Conservation (phyloP, 2,888 invertebrate species). For the Trissoscelio sp. region DNA sequence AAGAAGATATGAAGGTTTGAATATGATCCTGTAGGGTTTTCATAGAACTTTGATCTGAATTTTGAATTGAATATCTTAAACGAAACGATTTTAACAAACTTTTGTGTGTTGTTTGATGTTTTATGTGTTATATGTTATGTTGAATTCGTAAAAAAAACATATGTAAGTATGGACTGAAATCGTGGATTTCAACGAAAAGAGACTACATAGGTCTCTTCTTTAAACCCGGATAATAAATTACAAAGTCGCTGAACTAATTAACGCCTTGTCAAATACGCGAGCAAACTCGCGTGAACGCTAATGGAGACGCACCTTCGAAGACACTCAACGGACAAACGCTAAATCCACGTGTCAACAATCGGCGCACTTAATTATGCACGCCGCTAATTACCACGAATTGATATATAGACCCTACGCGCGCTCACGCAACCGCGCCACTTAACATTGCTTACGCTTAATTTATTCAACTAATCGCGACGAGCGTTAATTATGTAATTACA, state of each 20-base stretch:
- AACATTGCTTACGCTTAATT: constrained; percentile 78
- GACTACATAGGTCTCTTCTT: not conserved
- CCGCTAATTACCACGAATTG: constrained; percentile 80
- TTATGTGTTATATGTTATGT: too few relatives aligned
- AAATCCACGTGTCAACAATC: constrained; percentile 80
- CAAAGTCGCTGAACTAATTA: constrained; percentile 74
- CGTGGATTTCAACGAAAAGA: not conserved
- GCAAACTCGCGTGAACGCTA: constrained; percentile 79
- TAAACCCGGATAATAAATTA: constrained; percentile 73
- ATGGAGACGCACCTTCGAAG: constrained; percentile 82
- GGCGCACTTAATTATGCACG: constrained; percentile 81
- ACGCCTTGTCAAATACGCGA: constrained; percentile 77
- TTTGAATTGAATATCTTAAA: too few relatives aligned
- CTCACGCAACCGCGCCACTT: constrained; percentile 73
- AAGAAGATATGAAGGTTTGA: too few relatives aligned
- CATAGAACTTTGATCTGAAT: too few relatives aligned
- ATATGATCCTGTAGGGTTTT: too few relatives aligned
- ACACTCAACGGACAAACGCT: constrained; percentile 74
- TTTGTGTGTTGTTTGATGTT: too few relatives aligned
- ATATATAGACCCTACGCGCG: constrained; percentile 54
- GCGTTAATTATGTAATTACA: constrained; percentile 81
- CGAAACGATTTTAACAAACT: too few relatives aligned
- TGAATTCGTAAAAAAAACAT: too few relatives aligned
- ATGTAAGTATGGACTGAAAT: not conserved
- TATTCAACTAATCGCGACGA: constrained; percentile 80